Base-by-base conservation (phyloP, 2,113 vertebrate species). In the Leucopternis melanops region DNA sequence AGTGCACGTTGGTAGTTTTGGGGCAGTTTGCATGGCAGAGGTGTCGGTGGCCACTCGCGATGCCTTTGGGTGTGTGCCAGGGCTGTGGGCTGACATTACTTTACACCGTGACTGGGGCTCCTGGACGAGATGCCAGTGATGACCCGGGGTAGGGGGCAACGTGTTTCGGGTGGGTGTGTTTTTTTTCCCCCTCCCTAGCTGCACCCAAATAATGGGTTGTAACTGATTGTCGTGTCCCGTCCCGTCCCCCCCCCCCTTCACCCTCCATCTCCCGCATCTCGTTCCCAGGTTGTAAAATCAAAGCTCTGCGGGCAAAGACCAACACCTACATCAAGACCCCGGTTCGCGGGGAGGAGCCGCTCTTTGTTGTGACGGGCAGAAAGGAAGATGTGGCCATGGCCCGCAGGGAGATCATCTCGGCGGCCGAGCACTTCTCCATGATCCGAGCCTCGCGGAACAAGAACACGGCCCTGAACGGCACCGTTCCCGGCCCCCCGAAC, bases 291-390 rank as follows among this genome's bases (percentile, higher is more conserved):
- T 99, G 99, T 97, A 99, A 99, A 98, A 99, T 99, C 98, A 99
- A 99, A 98, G 99, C 99, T 67, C 98, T 99, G 97, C 98, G 99
- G 98, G 99, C 99, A 9, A 99, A 99, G 98, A 99, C 99, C 98
- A 99, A 99, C 98, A 99, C 99, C 95, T 99, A 99, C 96, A 99
- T 99, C 97, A 99, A 99, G 98, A 99, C 99, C 87, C 99, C 99
- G 4, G 99, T 99, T 70, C 99, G 99, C 50, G 99, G 99, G 92
- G 99, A 99, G 98, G 99, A 99, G 98, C 99, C 99, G n/a, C 99
- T 99, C 90, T 99, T 99, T 94, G 99, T 99, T 97, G 99, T 99
- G 97, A 99, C 99, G 26, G 99, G 99, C 96, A 98, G 99, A 97
- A 98, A 99, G 97, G 99, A 99, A 97, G 99, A 99, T 70, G 99